Evolutionary conservation across 53 echinoderm and acorn worm genomes (phyloP).

Genomic region (Holothuria scabra): DNA sequence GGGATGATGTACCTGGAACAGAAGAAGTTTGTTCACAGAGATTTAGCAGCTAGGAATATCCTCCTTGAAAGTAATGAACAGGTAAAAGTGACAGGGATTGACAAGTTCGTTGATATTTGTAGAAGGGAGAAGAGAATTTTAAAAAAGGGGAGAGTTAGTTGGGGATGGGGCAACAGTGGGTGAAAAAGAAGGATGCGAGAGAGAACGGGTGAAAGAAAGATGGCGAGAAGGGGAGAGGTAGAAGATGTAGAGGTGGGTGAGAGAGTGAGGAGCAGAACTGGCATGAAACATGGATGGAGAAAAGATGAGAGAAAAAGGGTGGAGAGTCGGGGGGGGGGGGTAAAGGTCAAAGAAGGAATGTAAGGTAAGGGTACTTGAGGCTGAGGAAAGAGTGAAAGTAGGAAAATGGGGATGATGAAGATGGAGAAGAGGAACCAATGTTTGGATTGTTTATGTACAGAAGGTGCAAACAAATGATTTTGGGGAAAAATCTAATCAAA

Average conservation of each 20-base stretch:
- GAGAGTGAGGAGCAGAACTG: neutral
- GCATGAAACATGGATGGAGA: neutral
- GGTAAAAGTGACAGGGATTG: slow-evolving; percentile 45
- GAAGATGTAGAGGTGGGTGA: neutral
- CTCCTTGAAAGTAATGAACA: slow-evolving; percentile 80
- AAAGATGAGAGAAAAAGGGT: neutral
- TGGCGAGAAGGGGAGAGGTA: neutral
- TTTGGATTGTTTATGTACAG: no score
- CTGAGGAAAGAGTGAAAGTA: neutral
- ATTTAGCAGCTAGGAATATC: slow-evolving; percentile 95
- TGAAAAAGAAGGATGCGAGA: neutral
- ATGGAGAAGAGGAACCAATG: no score
- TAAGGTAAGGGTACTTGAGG: neutral
- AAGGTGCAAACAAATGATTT: no score
- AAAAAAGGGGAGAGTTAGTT: neutral
- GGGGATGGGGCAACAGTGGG: neutral
- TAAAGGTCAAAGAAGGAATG: no score
- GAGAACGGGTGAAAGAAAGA: no score
- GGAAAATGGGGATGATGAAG: neutral
- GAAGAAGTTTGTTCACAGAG: slow-evolving; percentile 97
- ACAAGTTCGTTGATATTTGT: no score
- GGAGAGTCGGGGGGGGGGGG: no score
- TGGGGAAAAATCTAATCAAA: no score
- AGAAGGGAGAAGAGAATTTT: neutral
- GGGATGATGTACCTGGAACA: slow-evolving; percentile 95